Percentiles rank a stretch among this genome's conserved stretches.
Conservation (phyloP, 2,797 vertebrate species). For the Channallabes apus region DNA sequence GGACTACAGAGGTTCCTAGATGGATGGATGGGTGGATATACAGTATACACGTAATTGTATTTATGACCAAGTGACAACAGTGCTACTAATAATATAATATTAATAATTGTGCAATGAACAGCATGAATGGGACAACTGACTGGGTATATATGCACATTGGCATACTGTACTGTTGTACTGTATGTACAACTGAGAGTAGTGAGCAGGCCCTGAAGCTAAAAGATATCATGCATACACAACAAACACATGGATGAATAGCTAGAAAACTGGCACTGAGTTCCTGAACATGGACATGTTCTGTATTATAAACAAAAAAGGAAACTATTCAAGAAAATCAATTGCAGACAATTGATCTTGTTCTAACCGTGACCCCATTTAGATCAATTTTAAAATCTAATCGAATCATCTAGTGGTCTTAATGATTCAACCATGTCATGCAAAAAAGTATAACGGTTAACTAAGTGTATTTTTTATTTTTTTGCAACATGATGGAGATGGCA, state of each 20-base stretch:
- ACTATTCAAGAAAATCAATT: not conserved
- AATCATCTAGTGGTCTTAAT: not conserved
- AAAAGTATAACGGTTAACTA: not conserved
- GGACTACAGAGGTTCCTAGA: too few relatives aligned
- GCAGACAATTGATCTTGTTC: not conserved
- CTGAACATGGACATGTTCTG: not conserved
- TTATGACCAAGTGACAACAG: too few relatives aligned
- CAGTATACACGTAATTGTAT: too few relatives aligned
- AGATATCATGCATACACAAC: not conserved
- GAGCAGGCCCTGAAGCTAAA: too few relatives aligned
- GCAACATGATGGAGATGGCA: not conserved
- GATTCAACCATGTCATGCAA: not conserved
- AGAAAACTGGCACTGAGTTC: not conserved
- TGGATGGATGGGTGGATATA: too few relatives aligned
- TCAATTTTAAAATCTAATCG: not conserved
- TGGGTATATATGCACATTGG: too few relatives aligned
- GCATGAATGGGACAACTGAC: too few relatives aligned
- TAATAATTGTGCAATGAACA: too few relatives aligned
- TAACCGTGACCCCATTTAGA: not conserved
- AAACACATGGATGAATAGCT: not conserved
- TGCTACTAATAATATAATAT: too few relatives aligned
- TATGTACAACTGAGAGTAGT: too few relatives aligned
- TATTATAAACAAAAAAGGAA: not conserved
- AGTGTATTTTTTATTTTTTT: not conserved
- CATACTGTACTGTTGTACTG: too few relatives aligned